Base-by-base conservation (phyloP, 2,113 vertebrate species). In the Ctenomys sociabilis region DNA sequence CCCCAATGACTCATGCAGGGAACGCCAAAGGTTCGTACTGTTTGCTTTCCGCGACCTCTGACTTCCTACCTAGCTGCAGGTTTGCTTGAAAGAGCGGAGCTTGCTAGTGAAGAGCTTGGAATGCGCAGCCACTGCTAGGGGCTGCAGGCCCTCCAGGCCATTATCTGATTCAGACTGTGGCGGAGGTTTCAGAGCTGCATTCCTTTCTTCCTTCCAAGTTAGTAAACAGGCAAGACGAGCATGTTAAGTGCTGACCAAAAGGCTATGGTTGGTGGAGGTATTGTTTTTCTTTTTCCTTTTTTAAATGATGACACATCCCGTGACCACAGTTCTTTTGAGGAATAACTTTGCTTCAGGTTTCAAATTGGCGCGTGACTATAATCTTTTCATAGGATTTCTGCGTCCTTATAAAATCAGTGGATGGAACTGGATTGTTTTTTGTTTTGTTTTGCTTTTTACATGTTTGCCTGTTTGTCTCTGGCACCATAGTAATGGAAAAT, bases 251-350 rank as follows among this genome's bases (percentile, higher is more conserved):
- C 54, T 21, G 52, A 80, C 57, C 92, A 30, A 32, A 32, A 45
- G 37, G 45, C 49, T 22, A n/a, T 45, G 37, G 37, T 49, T 35
- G 95, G 30, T 26, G 85, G 85, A 52, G 43, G 28, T 91, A 6
- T 83, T 73, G 66, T 85, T 43, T 57, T 63, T 3, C 49, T 96
- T 86, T 87, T 45, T 28, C 80, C 87, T 54, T 52, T 52, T 52
- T 22, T 16, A 77, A 87, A 43, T 22, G 77, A 94, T 93, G 92
- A 82, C 92, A 80, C 54, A 87, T 98, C 98, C 90, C 98, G 96
- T 98, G 98, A 98, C 98, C 88, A 4, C 3, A 61, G 85, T 88
- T 97, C 85, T 96, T 86, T 26, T 40, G 93, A 98, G 97, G 94
- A 97, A 80, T 91, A 88, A 96, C 96, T 97, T 81, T 88, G 89